Percentiles rank a stretch among this genome's conserved stretches.
These are phyloP conservation scores for Dexiosoma caninum DNA, from an alignment of 2,888 invertebrate species.

Conservation along the genomic window DNA sequence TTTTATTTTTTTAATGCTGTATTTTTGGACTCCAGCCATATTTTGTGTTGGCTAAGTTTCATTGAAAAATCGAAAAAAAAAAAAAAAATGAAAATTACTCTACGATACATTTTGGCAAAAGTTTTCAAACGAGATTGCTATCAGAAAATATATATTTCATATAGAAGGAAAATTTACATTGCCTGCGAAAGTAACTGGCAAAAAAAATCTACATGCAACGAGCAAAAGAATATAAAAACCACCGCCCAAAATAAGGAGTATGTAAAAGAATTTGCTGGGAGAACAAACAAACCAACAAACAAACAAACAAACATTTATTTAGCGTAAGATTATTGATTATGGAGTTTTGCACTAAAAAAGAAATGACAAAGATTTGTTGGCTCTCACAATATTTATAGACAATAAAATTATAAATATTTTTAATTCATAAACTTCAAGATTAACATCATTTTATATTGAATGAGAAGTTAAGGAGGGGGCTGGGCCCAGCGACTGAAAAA, in stretches of 20 bases:
- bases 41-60: slow-evolving; percentile 1
- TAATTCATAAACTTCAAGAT: not conserved
- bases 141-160: not conserved
- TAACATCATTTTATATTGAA: not conserved
- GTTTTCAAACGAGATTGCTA: not conserved
- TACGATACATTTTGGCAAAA: slow-evolving; percentile 6
- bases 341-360: slow-evolving; percentile 1
- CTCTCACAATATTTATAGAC: not conserved
- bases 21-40: slow-evolving; percentile 13
- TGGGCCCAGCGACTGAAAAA: not conserved
- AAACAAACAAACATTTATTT: slow-evolving; percentile 39
- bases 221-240: not conserved
- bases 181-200: not conserved
- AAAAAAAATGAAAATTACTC: not conserved
- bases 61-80: not conserved
- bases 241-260: not conserved
- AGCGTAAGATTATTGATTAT: slow-evolving; percentile 25
- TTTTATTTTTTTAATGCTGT: too few relatives aligned
- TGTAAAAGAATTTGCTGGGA: not conserved
- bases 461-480: not conserved
- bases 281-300: too few relatives aligned
- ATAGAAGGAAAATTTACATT: not conserved
- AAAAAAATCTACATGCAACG: not conserved
- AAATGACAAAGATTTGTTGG: not conserved
- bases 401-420: not conserved